A percentile compares a stretch with the other conserved stretches of the same genome.
phyloP scores from a whole-genome alignment of 2,888 invertebrate genomes.

The Rotaria magnacalcarata region DNA sequence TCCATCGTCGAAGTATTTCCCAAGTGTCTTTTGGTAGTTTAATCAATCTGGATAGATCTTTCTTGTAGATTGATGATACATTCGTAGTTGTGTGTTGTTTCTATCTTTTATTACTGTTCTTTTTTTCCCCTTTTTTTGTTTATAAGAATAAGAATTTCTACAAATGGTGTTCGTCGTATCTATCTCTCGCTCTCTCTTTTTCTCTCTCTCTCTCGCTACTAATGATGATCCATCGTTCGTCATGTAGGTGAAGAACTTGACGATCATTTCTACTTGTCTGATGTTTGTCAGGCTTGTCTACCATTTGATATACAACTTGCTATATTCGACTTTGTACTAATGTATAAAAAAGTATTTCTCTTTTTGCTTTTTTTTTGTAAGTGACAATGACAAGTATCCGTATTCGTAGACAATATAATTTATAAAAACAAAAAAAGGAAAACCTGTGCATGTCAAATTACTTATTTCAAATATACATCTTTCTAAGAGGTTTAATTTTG shows the following conservation, averaged over 20 bases:
- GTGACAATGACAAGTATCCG: not conserved
- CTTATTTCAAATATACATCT: no score
- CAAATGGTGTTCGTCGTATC: not conserved
- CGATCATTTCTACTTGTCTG: not conserved
- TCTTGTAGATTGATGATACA: not conserved
- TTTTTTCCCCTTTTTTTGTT: not conserved
- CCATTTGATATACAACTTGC: not conserved
- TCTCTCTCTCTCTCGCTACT: not conserved
- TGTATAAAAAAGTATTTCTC: not conserved
- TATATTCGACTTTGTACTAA: not conserved
- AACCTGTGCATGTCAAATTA: no score
- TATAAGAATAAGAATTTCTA: not conserved
- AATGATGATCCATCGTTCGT: not conserved
- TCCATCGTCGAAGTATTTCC: not conserved
- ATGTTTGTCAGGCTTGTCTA: conserved; percentile 3
- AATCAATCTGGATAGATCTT: not conserved
- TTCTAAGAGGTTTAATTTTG: no score
- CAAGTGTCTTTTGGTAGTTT: not conserved
- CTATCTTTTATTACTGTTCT: not conserved
- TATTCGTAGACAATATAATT: not conserved
- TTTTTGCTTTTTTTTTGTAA: not conserved
- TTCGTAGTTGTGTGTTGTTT: not conserved
- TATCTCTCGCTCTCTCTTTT: not conserved
- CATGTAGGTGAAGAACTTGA: not conserved
- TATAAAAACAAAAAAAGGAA: no score